A percentile compares a stretch with the other conserved stretches of the same genome.
phyloP scores from a whole-genome alignment of 2,113 vertebrate species.

The Myanophis thanlyinensis region DNA sequence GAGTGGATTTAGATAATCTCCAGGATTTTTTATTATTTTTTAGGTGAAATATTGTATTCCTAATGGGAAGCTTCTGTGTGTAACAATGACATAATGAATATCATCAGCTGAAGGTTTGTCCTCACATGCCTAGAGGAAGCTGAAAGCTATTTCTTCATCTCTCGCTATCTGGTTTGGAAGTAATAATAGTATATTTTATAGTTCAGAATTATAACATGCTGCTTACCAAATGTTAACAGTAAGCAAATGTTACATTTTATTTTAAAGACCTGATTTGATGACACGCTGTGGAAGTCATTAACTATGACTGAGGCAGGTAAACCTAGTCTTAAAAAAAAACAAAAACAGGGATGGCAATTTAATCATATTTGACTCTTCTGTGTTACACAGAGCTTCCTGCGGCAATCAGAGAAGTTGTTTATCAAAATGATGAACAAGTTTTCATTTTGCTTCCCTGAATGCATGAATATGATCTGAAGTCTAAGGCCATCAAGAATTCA shows the following conservation, averaged over 20 bases:
- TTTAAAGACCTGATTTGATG: constrained; percentile 60
- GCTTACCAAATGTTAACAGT: constrained; percentile 53
- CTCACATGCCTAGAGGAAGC: constrained; percentile 34
- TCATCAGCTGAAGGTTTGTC: constrained; percentile 34
- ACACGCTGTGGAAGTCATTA: constrained; percentile 67
- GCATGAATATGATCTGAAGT: constrained; percentile 69
- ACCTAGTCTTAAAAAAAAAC: constrained; percentile 53
- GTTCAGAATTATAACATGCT: constrained; percentile 59
- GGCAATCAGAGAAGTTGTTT: constrained; percentile 69
- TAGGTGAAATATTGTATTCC: constrained; percentile 37
- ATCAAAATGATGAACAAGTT: constrained; percentile 80
- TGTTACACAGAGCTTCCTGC: constrained; percentile 65
- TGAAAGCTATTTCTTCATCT: constrained; percentile 44
- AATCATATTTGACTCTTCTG: constrained; percentile 73
- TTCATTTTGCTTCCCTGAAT: constrained; percentile 69
- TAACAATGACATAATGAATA: constrained; percentile 53
- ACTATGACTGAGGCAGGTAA: constrained; percentile 72
- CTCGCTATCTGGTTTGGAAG: constrained; percentile 54
- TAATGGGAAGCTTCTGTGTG: constrained; percentile 30
- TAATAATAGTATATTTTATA: constrained; percentile 69
- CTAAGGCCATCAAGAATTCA: constrained; percentile 70
- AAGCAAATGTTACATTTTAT: constrained; percentile 45
- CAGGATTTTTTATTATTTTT: too few relatives aligned
- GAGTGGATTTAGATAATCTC: background rate
- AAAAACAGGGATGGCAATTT: constrained; percentile 75